Percentiles rank a stretch among this genome's conserved stretches.
These are phyloP conservation scores for Parnassius mnemosyne DNA, from an alignment of 2,888 invertebrate species.

Conservation along the genomic window DNA sequence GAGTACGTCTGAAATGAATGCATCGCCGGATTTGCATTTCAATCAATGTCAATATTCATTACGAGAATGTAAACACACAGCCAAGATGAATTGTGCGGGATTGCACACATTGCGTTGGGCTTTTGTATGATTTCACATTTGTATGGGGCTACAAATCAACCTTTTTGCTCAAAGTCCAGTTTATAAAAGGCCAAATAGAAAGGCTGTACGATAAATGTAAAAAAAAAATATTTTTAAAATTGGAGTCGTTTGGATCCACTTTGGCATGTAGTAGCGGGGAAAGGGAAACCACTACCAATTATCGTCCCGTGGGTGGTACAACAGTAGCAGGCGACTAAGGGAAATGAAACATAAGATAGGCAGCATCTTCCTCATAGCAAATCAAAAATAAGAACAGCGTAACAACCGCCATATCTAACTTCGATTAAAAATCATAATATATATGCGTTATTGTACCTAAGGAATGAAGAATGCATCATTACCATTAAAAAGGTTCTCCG, in stretches of 20 bases:
- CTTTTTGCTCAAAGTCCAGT: slow-evolving; percentile 8
- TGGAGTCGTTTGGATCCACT: slow-evolving; percentile 6
- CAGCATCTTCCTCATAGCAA: no score
- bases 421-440: no score
- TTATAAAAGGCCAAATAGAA: slow-evolving; percentile 10
- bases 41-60: slow-evolving; percentile 62
- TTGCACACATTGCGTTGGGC: slow-evolving; percentile 9
- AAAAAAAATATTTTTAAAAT: slow-evolving; percentile 8
- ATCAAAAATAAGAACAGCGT: no score
- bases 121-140: slow-evolving; percentile 16
- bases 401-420: no score
- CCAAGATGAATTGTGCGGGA: slow-evolving; percentile 26
- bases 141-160: slow-evolving; percentile 8
- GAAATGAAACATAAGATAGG: no score
- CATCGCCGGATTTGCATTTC: slow-evolving; percentile 51
- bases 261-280: no score
- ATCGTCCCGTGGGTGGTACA: no score
- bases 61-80: slow-evolving; percentile 41
- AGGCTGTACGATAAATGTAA: slow-evolving; percentile 6
- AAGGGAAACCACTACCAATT: no score
- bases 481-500: no score
- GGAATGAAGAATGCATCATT: no score
- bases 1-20: slow-evolving; percentile 34
- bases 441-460: no score
- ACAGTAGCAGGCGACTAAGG: no score